phyloP scores from a whole-genome alignment of 2,113 vertebrate species.

The Passer montanus region DNA sequence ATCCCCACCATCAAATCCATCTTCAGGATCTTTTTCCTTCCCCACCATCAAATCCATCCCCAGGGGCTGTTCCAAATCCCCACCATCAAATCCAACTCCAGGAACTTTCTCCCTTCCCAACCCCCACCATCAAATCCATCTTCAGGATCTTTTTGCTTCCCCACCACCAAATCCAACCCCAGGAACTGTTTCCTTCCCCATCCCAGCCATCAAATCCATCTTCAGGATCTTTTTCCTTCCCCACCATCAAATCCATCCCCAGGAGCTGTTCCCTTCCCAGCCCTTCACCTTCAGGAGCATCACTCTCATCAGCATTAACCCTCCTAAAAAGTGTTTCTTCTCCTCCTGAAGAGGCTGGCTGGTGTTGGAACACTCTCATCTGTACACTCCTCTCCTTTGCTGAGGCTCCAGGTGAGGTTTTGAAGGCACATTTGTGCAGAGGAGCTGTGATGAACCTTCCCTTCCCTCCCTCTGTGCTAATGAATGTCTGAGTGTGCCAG shows the following conservation, averaged over 20 bases:
- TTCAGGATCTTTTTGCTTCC: too few species aligned
- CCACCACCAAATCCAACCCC: too few species aligned
- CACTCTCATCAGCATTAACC: rapidly evolving
- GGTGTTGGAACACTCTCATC: neutral
- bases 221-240: neutral
- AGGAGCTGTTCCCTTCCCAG: neutral
- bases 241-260: rapidly evolving
- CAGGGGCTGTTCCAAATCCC: too few species aligned
- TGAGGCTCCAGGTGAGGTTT: neutral
- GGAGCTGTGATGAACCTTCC: neutral
- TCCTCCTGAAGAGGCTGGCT: neutral
- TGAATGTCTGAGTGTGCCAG: slow-evolving; percentile 44
- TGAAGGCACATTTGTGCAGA: neutral
- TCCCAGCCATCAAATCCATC: rapidly evolving
- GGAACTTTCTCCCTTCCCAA: too few species aligned
- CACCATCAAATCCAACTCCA: too few species aligned
- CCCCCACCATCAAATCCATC: too few species aligned
- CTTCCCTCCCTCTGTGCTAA: slow-evolving; percentile 27
- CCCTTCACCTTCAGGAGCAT: neutral
- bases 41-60: too few species aligned
- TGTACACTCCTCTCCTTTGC: neutral
- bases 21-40: too few species aligned
- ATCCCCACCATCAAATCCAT: too few species aligned
- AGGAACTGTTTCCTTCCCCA: too few species aligned
- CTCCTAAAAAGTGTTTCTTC: neutral